phyloP scores from a whole-genome alignment of 1,140 invertebrate genomes.

The Leptopilina clavipes region DNA sequence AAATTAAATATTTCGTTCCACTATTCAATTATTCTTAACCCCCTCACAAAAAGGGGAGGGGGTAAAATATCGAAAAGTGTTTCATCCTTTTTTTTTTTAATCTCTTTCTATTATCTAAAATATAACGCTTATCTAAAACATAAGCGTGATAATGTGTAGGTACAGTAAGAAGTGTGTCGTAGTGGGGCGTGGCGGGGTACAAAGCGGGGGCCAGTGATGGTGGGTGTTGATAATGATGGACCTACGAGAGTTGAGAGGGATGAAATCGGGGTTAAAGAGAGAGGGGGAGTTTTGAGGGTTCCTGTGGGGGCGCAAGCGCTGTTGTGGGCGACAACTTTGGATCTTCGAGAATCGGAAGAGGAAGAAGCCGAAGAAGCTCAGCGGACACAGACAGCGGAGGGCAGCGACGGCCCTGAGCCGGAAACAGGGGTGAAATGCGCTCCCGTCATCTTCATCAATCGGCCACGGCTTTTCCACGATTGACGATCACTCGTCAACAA shows the following conservation, averaged over 20 bases:
- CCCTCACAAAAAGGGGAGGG: too few relatives aligned
- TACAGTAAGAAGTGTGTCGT: background rate
- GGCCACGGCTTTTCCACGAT: conserved; percentile 64
- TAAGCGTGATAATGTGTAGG: conserved; percentile 30
- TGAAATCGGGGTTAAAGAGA: conserved; percentile 54
- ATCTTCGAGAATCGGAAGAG: conserved; percentile 66
- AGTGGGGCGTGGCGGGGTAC: background rate
- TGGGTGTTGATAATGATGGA: conserved; percentile 40
- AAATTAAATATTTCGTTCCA: too few relatives aligned
- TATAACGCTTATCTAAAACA: too few relatives aligned
- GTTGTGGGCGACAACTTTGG: conserved; percentile 52
- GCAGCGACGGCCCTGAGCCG: conserved; percentile 65
- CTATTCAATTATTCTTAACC: too few relatives aligned
- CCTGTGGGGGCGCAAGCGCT: conserved; percentile 64
- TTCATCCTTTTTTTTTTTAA: too few relatives aligned
- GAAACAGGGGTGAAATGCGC: conserved; percentile 67
- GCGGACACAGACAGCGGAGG: conserved; percentile 65
- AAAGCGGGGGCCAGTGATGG: conserved; percentile 32
- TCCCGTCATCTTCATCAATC: conserved; percentile 65
- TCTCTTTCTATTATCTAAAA: background rate
- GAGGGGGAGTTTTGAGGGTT: conserved; percentile 36
- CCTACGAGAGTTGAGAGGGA: conserved; percentile 43
- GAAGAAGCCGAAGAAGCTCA: conserved; percentile 66
- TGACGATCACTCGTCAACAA: conserved; percentile 59
- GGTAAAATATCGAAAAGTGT: too few relatives aligned